A percentile compares a stretch with the other conserved stretches of the same genome.
Conservation (phyloP, 2,797 vertebrate species). For the Sebastes taczanowskii region DNA sequence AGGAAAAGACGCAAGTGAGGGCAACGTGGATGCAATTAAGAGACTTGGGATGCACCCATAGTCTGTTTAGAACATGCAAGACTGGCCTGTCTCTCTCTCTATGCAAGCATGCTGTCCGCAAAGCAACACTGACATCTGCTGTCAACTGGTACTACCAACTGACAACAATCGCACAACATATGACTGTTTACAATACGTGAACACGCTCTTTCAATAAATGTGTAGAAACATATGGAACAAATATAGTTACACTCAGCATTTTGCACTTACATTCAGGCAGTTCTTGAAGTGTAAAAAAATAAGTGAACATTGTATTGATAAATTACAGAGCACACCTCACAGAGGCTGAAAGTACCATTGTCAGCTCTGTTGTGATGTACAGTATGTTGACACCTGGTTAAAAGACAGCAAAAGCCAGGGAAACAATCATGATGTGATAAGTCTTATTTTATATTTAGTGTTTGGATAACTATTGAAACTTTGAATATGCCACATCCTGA, state of each 20-base stretch:
- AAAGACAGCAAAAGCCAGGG: too few relatives aligned
- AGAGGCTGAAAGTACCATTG: too few relatives aligned
- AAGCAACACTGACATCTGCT: background rate
- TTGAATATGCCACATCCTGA: background rate
- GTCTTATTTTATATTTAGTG: background rate
- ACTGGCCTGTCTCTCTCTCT: background rate
- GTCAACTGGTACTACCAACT: background rate
- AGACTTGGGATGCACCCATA: too few relatives aligned
- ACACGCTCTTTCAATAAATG: background rate
- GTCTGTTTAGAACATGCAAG: background rate
- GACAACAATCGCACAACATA: background rate
- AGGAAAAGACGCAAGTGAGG: too few relatives aligned
- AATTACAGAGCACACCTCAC: too few relatives aligned
- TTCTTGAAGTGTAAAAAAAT: background rate
- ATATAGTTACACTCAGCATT: background rate
- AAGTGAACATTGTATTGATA: too few relatives aligned
- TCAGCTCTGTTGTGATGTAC: too few relatives aligned
- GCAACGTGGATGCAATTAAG: too few relatives aligned
- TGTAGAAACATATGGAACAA: background rate
- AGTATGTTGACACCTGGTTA: too few relatives aligned
- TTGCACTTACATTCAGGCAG: background rate
- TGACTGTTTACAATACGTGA: background rate
- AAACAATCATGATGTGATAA: background rate
- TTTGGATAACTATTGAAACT: background rate
- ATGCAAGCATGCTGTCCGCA: background rate